phyloP scores from a whole-genome alignment of 1,140 invertebrate species.

The Cecropterus lyciades region DNA sequence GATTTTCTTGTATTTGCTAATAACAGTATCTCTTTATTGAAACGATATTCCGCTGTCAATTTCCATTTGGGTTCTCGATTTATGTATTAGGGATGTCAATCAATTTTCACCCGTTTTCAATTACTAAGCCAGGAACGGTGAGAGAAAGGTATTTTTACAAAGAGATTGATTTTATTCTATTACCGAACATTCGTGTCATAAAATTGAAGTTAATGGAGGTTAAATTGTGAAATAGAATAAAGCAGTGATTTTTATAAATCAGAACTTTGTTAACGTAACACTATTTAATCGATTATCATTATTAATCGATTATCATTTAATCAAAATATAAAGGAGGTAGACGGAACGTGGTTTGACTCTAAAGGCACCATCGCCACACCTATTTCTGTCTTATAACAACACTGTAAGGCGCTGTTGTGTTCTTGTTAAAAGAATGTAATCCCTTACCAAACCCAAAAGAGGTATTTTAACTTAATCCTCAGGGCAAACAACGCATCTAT shows the following conservation, averaged over 20 bases:
- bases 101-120: conserved; percentile 42
- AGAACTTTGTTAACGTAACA: too few species aligned
- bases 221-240: neutral
- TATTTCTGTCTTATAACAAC: too few species aligned
- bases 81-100: conserved; percentile 27
- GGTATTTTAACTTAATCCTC: too few species aligned
- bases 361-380: too few species aligned
- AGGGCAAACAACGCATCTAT: too few species aligned
- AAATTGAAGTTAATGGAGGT: neutral
- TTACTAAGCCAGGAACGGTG: conserved; percentile 36
- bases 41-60: conserved; percentile 22
- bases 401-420: too few species aligned
- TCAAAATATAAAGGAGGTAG: too few species aligned
- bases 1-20: conserved; percentile 1
- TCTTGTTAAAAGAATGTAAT: too few species aligned
- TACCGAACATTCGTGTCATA: conserved; percentile 3
- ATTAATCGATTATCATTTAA: too few species aligned
- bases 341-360: too few species aligned
- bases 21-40: neutral
- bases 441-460: too few species aligned
- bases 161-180: conserved; percentile 43
- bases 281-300: too few species aligned
- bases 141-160: conserved; percentile 38
- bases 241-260: neutral
- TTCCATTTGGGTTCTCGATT: conserved; percentile 40